These are phyloP conservation scores for Hermaeophaga mercurialis DNA, from an alignment of 2,888 invertebrate genomes.

Conservation along the genomic window DNA sequence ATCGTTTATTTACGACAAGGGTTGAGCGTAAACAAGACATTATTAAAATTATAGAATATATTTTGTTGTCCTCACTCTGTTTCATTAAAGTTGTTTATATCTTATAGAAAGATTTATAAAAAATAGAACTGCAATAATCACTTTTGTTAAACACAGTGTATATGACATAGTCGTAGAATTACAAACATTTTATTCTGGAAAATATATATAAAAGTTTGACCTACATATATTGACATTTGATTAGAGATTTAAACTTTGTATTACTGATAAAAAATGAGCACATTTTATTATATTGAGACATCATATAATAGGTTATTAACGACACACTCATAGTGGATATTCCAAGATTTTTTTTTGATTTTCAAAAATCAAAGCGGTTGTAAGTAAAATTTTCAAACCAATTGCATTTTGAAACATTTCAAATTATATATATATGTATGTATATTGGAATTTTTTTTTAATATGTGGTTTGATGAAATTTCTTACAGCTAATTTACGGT, in stretches of 20 bases:
- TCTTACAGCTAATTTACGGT: constrained; percentile 19
- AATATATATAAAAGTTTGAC: constrained; percentile 55
- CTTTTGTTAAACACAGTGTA: constrained; percentile 47
- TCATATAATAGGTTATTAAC: constrained; percentile 25
- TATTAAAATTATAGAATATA: too few relatives aligned
- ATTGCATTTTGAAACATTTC: neutral
- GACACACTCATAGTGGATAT: too few relatives aligned
- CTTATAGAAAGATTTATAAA: constrained; percentile 34
- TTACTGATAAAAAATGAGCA: constrained; percentile 53
- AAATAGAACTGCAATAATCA: constrained; percentile 47
- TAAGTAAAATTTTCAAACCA: constrained; percentile 23
- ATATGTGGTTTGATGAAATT: constrained; percentile 6
- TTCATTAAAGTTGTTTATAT: too few relatives aligned
- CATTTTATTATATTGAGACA: constrained; percentile 42
- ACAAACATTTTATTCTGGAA: constrained; percentile 52
- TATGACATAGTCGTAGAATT: constrained; percentile 49
- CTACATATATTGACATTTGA: constrained; percentile 58
- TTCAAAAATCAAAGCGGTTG: constrained; percentile 34
- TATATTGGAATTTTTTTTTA: neutral
- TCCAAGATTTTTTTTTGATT: constrained; percentile 10
- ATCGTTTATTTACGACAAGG: too few relatives aligned
- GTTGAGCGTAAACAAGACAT: too few relatives aligned
- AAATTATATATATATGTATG: neutral
- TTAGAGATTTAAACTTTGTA: constrained; percentile 48
- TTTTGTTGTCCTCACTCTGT: constrained; percentile 17